Conservation (phyloP, 2,888 invertebrate species). For the Eristalinus sepulchralis region DNA sequence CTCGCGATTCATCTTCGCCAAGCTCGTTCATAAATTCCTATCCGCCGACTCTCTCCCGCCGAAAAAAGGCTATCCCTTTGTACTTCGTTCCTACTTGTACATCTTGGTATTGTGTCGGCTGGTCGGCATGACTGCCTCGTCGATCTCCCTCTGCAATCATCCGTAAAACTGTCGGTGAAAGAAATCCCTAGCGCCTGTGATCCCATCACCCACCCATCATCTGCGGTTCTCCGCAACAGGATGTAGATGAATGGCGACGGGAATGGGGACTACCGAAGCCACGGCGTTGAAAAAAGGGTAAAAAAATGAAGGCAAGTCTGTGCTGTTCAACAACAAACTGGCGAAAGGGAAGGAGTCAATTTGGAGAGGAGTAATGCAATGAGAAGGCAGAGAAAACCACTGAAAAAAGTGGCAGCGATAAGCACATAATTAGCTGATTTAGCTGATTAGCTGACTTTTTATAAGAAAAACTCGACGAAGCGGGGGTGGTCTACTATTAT, state of each 20-base stretch:
- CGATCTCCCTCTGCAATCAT: slow-evolving; percentile 54
- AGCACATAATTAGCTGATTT: slow-evolving; percentile 70
- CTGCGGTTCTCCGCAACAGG: slow-evolving; percentile 26
- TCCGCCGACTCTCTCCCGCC: not conserved
- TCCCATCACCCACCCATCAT: slow-evolving; percentile 56
- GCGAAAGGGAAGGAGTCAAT: slow-evolving; percentile 6
- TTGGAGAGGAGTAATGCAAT: slow-evolving; percentile 17
- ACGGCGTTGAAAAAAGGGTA: slow-evolving; percentile 33
- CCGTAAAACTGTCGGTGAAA: slow-evolving; percentile 50
- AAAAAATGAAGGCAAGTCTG: slow-evolving; percentile 30
- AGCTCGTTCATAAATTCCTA: slow-evolving; percentile 52
- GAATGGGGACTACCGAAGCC: slow-evolving; percentile 31
- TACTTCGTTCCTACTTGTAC: slow-evolving; percentile 26
- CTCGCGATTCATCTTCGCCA: slow-evolving; percentile 57
- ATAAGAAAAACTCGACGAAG: not conserved
- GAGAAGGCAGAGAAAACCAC: slow-evolving; percentile 35
- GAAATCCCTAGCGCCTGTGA: slow-evolving; percentile 59
- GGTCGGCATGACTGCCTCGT: not conserved
- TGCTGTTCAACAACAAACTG: not conserved
- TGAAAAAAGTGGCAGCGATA: slow-evolving; percentile 66
- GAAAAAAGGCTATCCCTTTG: slow-evolving; percentile 32
- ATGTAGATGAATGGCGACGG: not conserved
- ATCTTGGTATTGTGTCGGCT: slow-evolving; percentile 10
- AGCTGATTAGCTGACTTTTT: slow-evolving; percentile 63
- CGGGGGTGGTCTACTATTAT: not conserved